Evolutionary conservation across 1,140 invertebrate species (phyloP).

Genomic region (Philotrypesis tridentata): DNA sequence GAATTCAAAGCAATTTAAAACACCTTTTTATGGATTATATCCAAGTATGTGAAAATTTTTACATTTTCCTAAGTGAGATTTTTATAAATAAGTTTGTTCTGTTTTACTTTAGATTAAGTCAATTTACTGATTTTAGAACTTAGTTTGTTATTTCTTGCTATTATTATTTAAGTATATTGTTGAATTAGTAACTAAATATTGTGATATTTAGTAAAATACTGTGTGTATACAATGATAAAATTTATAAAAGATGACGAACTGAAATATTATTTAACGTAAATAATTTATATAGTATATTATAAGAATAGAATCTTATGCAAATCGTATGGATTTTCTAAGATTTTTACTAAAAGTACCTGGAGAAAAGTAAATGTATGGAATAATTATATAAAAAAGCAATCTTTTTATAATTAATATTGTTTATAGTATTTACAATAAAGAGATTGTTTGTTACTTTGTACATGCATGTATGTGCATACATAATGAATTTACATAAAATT

Average conservation of each 20-base stretch:
- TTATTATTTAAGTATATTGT: constrained; percentile 24
- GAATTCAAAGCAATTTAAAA: constrained; percentile 63
- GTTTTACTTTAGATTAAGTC: not conserved
- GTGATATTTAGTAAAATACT: constrained; percentile 36
- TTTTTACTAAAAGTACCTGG: constrained; percentile 45
- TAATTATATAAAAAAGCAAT: constrained; percentile 21
- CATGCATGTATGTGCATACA: not conserved
- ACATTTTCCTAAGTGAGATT: constrained; percentile 9
- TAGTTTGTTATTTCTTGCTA: not conserved
- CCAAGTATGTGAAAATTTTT: constrained; percentile 59
- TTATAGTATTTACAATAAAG: constrained; percentile 21
- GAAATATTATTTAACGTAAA: constrained; percentile 14
- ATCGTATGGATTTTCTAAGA: constrained; percentile 17
- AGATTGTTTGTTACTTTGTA: constrained; percentile 34
- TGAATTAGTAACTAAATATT: constrained; percentile 15
- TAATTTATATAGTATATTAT: constrained; percentile 22
- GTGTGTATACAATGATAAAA: not conserved
- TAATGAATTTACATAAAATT: not conserved
- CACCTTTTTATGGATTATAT: constrained; percentile 64
- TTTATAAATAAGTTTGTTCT: not conserved
- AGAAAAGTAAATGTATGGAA: constrained; percentile 22
- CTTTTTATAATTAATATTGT: constrained; percentile 45
- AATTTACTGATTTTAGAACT: not conserved
- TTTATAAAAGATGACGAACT: constrained; percentile 16
- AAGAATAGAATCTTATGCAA: not conserved